Evolutionary conservation across 2,797 vertebrate genomes (phyloP), one percentile per base, ranked within the genome.

Genomic region (Lagodon rhomboides): DNA sequence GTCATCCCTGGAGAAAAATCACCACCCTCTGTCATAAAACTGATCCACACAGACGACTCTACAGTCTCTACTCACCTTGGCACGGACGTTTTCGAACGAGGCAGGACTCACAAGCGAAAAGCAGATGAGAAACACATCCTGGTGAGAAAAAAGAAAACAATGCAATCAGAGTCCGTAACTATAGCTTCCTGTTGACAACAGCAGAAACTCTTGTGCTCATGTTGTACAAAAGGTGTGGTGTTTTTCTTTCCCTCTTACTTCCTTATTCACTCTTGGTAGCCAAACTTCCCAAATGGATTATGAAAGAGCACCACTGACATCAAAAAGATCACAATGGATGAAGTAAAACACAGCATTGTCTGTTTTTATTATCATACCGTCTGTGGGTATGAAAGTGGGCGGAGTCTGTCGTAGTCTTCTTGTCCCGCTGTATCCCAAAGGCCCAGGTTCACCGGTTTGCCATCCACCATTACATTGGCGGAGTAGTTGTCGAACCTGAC

Each of bases 121-220:
- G 93, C 98, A 99, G 94, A 99, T 99, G 91, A 99, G 95, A 93
- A 99, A 99, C 62, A 99, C 98, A 79, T 99, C 98, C 98, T 99
- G 89, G 34, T 18, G 27, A 63, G 34, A 53, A 79, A 47, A 74
- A 73, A 38, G 38, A 67, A 86, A 80, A 85, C 38, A 84, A 68
- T 46, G 9, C 41, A 76, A 81, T 88, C 74, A 90, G 72, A 80
- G 34, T 3, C 30, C 1, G 2, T 46, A 55, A 68, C n/a, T 55
- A 72, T 51, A 9, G 78, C 34, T 80, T 85, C 80, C 85, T 71
- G 58, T 8, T 56, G 20, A 63, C 59, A 74, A 66, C 20, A 68
- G 46, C 2, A 38, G 7, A 58, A 12, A 51, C 17, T 12, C 15
- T 6, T 63, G 27, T 41, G 49, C 16, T 71, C 25, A 3, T 13